A percentile compares a stretch with the other conserved stretches of the same genome.
These are phyloP conservation scores for Cottus gobio DNA, from an alignment of 2,113 vertebrate genomes.

Conservation along the genomic window DNA sequence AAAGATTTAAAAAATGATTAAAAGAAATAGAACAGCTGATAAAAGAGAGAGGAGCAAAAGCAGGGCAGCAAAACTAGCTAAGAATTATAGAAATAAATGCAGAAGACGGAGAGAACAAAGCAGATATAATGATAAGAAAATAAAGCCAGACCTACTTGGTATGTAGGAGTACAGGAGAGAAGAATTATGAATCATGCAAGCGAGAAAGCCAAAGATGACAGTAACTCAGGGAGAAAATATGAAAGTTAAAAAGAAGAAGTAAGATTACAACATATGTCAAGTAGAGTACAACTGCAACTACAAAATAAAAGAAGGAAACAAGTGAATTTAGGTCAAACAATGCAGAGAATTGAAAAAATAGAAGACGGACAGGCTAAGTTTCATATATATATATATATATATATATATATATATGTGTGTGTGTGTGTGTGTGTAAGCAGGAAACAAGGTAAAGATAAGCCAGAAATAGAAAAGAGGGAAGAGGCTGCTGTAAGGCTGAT, in stretches of 20 bases:
- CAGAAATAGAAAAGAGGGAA: neutral
- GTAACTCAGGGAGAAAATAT: neutral
- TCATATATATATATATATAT: too few relatives aligned
- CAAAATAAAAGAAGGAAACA: neutral
- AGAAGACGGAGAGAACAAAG: neutral
- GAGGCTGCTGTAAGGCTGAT: neutral
- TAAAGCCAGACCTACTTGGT: neutral
- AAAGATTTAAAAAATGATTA: too few relatives aligned
- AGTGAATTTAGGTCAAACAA: neutral
- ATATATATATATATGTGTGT: too few relatives aligned
- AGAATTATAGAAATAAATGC: neutral
- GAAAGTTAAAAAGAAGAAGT: neutral
- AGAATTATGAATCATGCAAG: conserved; percentile 2
- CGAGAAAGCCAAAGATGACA: neutral
- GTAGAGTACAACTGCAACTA: neutral
- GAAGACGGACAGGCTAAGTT: neutral
- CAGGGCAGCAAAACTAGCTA: neutral
- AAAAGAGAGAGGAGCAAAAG: conserved; percentile 1
- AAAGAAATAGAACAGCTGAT: neutral
- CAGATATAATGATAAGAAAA: neutral
- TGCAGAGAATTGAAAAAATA: neutral
- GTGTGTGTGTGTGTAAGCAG: neutral
- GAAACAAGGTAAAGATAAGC: neutral
- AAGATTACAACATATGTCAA: neutral
- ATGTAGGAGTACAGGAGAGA: neutral